Conservation (phyloP, 2,888 invertebrate species). For the Geotrupes spiniger region DNA sequence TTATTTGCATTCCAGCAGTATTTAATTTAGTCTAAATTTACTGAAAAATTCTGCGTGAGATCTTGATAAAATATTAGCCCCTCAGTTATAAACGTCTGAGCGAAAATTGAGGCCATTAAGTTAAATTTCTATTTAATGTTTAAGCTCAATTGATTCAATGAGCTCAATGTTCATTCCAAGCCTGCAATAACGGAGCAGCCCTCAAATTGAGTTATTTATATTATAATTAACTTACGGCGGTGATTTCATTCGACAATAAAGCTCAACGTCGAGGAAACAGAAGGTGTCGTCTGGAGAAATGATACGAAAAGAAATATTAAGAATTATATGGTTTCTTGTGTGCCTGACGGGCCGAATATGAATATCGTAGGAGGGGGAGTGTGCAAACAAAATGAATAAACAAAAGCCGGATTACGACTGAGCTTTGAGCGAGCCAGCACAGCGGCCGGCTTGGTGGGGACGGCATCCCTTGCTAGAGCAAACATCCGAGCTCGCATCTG, state of each 20-base stretch:
- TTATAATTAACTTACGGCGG: slow-evolving; percentile 28
- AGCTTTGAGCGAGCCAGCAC: slow-evolving; percentile 37
- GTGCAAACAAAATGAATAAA: slow-evolving; percentile 47
- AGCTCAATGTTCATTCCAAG: slow-evolving; percentile 22
- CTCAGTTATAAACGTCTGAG: not conserved
- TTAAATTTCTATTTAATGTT: slow-evolving; percentile 29
- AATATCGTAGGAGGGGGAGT: slow-evolving; percentile 29
- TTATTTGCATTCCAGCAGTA: too few species aligned
- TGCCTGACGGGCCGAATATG: slow-evolving; percentile 21
- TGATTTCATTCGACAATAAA: slow-evolving; percentile 13
- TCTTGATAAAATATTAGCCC: too few species aligned
- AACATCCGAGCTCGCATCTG: slow-evolving; percentile 31
- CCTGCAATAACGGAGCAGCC: slow-evolving; percentile 24
- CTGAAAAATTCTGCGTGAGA: too few species aligned
- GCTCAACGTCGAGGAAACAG: slow-evolving; percentile 4
- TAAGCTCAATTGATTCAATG: slow-evolving; percentile 31
- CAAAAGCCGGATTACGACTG: slow-evolving; percentile 45
- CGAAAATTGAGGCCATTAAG: slow-evolving; percentile 13
- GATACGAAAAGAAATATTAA: slow-evolving; percentile 21
- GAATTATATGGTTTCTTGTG: slow-evolving; percentile 17
- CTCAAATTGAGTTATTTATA: slow-evolving; percentile 30
- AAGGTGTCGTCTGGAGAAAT: not conserved
- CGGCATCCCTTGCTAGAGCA: slow-evolving; percentile 35
- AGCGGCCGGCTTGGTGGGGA: slow-evolving; percentile 20
- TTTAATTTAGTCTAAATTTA: too few species aligned